Base-by-base conservation (phyloP, 2,113 vertebrate species). In the Tetrao urogallus region DNA sequence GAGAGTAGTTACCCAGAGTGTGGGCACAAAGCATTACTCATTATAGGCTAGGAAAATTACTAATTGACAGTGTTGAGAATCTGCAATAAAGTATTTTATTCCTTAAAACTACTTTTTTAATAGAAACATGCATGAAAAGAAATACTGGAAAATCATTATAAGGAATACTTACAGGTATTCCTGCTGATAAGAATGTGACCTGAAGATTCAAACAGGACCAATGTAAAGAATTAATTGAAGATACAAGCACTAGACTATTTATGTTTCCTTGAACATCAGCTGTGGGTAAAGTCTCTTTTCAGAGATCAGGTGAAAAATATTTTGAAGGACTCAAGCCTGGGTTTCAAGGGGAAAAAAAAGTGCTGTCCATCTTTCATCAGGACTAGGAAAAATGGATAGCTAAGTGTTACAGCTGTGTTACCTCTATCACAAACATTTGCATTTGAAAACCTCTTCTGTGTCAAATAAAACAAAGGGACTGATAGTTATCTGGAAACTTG, bases 261-360 rank as follows among this genome's bases (percentile, higher is more conserved):
- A 34, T 81, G 32, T 91, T 94, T 57, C 47, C 13, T 92, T 87
- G 94, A 94, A 92, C 75, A 94, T 94, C 60, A 72, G 34, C 93
- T 91, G 70, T 54, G 63, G 38, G 73, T 87, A 95, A 93, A 94
- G 67, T 92, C 92, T 97, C 17, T n/a, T n/a, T 97, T 95, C 94
- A 94, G 87, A 96, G 76, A 97, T 97, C 87, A 96, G 96, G 82
- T 82, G 69, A 96, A 63, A 82, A 87, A 85, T 58, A 57, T 92
- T 97, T 97, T 96, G 95, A 98, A 98, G 95, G 95, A 92, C 90
- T 96, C 82, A 96, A 96, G 90, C 79, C 92, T 97, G 94, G 57
- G 30, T 63, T 96, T 91, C 85, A 63, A 58, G 74, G 61, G 5
- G 11, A 27, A 65, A 96, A 96, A 94, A 94, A 94, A 77, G 15